Evolutionary conservation across 2,888 invertebrate genomes (phyloP).

Genomic region (Heteromurus nitidus): DNA sequence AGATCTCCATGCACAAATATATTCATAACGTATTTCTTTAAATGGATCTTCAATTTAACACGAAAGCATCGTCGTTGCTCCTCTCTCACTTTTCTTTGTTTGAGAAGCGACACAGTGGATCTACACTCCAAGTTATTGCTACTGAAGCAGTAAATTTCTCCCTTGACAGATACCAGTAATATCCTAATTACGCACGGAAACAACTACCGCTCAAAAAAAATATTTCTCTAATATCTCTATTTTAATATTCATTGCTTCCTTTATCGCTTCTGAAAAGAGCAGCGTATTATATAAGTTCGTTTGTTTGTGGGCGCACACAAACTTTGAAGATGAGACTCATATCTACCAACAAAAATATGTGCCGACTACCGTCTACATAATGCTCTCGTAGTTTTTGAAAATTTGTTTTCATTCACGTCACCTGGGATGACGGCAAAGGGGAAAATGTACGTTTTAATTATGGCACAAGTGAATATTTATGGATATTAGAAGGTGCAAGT

Average conservation of each 20-base stretch:
- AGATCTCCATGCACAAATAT: no score
- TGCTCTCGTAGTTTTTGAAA: not conserved
- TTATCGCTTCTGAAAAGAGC: no score
- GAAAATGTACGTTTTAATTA: constrained; percentile 34
- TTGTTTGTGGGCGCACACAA: not conserved
- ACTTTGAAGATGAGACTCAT: no score
- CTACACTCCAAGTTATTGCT: constrained; percentile 41
- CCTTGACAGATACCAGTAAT: constrained; percentile 43
- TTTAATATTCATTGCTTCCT: constrained; percentile 35
- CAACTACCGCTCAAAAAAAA: constrained; percentile 50
- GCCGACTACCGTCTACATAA: no score
- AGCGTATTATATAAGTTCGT: no score
- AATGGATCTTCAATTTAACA: no score
- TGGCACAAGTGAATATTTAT: constrained; percentile 46
- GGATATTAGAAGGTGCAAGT: constrained; percentile 27
- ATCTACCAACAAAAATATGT: no score
- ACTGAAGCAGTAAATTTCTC: constrained; percentile 43
- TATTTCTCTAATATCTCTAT: constrained; percentile 51
- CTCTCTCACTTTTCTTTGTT: no score
- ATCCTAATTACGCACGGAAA: constrained; percentile 46
- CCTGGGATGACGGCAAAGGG: not conserved
- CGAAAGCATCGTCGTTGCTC: no score
- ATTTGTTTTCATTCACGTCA: constrained; percentile 11
- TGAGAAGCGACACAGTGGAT: no score
- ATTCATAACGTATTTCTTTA: no score